Evolutionary conservation across 2,113 vertebrate genomes (phyloP).

Genomic region (Laticauda laticaudata): DNA sequence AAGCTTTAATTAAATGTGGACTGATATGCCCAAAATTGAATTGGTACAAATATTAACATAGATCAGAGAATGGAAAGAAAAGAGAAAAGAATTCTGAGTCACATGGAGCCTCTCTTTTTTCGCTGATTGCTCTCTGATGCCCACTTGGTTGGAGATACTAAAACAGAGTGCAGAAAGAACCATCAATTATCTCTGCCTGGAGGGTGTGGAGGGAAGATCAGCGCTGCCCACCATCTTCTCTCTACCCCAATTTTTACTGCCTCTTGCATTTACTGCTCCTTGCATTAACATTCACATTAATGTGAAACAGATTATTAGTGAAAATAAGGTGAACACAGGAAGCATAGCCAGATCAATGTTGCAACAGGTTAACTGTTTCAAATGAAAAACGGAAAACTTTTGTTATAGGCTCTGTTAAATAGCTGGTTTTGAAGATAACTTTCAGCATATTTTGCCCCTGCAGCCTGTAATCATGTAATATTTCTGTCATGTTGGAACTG

Average conservation of each 20-base stretch:
- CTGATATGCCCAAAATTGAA: neutral
- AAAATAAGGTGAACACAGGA: neutral
- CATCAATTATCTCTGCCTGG: neutral
- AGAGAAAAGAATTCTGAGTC: neutral
- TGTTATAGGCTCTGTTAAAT: conserved; percentile 61
- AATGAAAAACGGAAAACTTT: conserved; percentile 47
- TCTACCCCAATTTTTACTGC: neutral
- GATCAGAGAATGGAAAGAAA: neutral
- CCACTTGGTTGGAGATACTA: neutral
- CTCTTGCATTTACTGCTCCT: neutral
- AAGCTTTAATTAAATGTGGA: neutral
- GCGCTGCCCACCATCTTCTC: neutral
- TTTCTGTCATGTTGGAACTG: conserved; percentile 73
- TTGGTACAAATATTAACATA: neutral
- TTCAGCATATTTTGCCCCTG: conserved; percentile 55
- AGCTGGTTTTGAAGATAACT: conserved; percentile 55
- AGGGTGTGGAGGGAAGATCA: neutral
- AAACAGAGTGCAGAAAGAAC: neutral
- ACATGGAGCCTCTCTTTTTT: neutral
- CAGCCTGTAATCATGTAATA: conserved; percentile 60
- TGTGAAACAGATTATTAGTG: conserved; percentile 31
- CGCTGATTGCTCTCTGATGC: neutral
- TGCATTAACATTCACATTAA: neutral
- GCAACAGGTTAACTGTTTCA: conserved; percentile 42
- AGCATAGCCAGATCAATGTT: conserved; percentile 18